These are phyloP conservation scores for Casuarius casuarius DNA, from an alignment of 2,113 vertebrate species.

Conservation along the genomic window DNA sequence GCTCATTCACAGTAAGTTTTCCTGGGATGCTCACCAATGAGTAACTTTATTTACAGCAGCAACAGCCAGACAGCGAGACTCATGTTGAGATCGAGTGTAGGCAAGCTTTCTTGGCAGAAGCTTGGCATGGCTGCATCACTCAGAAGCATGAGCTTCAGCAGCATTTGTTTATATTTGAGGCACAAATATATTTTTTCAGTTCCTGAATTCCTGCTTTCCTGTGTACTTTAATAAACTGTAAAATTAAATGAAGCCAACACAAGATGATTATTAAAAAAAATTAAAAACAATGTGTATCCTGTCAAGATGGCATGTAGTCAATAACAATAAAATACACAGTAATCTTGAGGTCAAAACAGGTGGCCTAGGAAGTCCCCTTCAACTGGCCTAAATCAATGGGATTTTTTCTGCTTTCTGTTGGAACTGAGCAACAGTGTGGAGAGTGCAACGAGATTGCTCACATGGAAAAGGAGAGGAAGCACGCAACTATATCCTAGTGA, in stretches of 20 bases:
- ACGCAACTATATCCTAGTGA: fast-evolving
- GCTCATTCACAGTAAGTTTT: neutral
- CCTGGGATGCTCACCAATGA: neutral
- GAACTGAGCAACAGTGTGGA: neutral
- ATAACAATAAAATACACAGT: neutral
- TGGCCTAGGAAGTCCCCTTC: neutral
- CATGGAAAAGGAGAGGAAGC: neutral
- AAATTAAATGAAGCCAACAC: neutral
- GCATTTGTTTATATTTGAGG: slow-evolving; percentile 16
- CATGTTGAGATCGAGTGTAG: neutral
- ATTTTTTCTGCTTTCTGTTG: neutral
- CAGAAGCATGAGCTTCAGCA: slow-evolving; percentile 3
- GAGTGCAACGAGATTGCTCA: neutral
- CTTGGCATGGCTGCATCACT: neutral
- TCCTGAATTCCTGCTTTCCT: neutral
- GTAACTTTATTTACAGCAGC: slow-evolving; percentile 34
- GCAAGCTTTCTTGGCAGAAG: slow-evolving; percentile 41
- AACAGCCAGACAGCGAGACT: slow-evolving; percentile 34
- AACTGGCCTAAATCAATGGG: neutral
- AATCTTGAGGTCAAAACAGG: neutral
- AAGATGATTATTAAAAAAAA: neutral
- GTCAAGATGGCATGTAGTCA: neutral
- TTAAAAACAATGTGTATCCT: neutral
- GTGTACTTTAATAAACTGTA: neutral
- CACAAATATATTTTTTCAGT: slow-evolving; percentile 9